Evolutionary conservation across 2,797 vertebrate genomes (phyloP).

Genomic region (Rhyacichthys aspro): DNA sequence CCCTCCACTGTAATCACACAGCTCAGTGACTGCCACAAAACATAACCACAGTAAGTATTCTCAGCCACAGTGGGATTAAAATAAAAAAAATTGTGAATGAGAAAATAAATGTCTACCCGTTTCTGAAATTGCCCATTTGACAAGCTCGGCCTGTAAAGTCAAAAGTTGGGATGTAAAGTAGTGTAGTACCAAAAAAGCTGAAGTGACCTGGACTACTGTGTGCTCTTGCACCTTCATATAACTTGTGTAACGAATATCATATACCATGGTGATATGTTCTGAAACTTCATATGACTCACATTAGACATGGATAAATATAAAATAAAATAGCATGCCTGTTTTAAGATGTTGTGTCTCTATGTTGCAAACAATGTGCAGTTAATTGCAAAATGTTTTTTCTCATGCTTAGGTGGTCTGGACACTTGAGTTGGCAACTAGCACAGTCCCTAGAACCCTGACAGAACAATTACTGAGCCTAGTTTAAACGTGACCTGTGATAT

Average conservation of each 20-base stretch:
- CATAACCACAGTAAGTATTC: constrained; percentile 3
- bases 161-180: background rate
- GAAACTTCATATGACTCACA: constrained; percentile 19
- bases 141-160: background rate
- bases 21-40: constrained; percentile 17
- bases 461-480: constrained; percentile 18
- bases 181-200: background rate
- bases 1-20: constrained; percentile 35
- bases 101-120: background rate
- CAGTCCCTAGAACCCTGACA: background rate
- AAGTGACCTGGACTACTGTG: constrained; percentile 1
- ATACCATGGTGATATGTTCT: background rate
- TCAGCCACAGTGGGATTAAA: constrained; percentile 1
- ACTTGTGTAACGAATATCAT: background rate
- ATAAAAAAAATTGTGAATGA: background rate
- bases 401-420: constrained; percentile 19
- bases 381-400: constrained; percentile 16
- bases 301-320: constrained; percentile 5
- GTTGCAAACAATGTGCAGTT: background rate
- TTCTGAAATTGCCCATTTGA: background rate
- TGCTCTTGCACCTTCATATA: background rate
- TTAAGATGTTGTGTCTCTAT: constrained; percentile 5
- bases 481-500: constrained; percentile 22
- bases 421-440: too few relatives aligned
- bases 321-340: too few relatives aligned